Base-by-base conservation (phyloP, 2,797 vertebrate species). In the Ispidina lecontei region DNA sequence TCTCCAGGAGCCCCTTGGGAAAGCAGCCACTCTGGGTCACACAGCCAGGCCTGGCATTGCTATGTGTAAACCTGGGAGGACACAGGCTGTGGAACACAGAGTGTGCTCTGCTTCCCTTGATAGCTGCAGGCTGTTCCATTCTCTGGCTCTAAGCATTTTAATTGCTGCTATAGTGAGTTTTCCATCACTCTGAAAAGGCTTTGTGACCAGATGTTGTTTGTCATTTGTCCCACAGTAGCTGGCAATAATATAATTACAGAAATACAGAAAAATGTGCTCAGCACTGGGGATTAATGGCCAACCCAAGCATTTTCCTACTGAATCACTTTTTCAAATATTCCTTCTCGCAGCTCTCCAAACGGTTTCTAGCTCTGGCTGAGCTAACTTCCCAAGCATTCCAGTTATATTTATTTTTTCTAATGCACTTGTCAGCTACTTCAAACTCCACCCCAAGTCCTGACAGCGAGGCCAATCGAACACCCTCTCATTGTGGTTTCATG, bases 351-450 rank as follows among this genome's bases (percentile, higher is more conserved):
- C 71, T 72, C 65, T 82, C 70, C 93, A 73, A 95, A 92, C 60
- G 35, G 91, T 94, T 96, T 93, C 91, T 86, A 92, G 70, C 59
- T 72, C 90, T 73, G 70, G 55, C 80, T 94, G 92, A 96, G 75
- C 72, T 94, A 91, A 93, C 75, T 94, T 94, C 76, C 69, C 90
- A 94, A 83, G 39, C 87, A 92, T 97, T 94, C 84, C 90, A 84
- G 65, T 89, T 89, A 26, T 88, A 95, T 96, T 94, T 96, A 96
- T 96, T 96, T 96, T 96, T 89, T 84, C 64, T 94, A 93, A 95
- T 93, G 83, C 91, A 91, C 91, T 92, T 92, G 94, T 95, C 91
- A 90, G 76, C 90, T 86, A 84, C 87, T 91, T 91, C 83, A 91
- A 89, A 85, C 81, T 94, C 94, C 89, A 96, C 87, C 90, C 95